Conservation (phyloP, 2,113 vertebrate species). For the Archilochus colubris region DNA sequence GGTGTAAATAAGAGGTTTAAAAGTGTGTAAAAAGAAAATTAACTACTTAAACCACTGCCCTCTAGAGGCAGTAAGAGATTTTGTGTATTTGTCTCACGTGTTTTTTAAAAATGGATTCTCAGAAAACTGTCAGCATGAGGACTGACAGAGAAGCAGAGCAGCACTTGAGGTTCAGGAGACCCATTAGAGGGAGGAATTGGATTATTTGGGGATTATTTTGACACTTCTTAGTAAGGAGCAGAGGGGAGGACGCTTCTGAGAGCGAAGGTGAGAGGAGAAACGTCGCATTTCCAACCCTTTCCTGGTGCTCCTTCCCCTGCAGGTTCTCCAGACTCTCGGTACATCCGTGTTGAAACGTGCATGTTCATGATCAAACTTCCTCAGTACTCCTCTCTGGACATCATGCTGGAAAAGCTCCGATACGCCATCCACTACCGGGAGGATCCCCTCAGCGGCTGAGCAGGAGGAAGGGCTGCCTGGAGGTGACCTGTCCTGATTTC, state of each 20-base stretch:
- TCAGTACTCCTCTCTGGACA: constrained; percentile 94
- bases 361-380: constrained; percentile 99
- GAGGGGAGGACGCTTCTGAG: not conserved
- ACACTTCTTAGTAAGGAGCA: rapidly evolving
- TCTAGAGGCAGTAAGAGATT: not conserved
- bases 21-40: not conserved
- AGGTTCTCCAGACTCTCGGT: constrained; percentile 93
- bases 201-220: not conserved
- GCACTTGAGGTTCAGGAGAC: rapidly evolving
- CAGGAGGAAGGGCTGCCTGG: not conserved
- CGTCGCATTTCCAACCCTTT: rapidly evolving
- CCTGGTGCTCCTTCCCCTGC: not conserved
- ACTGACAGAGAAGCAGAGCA: not conserved
- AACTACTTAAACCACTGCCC: not conserved
- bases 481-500: not conserved
- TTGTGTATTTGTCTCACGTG: rapidly evolving
- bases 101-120: not conserved
- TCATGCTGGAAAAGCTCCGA: constrained; percentile 95
- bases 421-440: constrained; percentile 98
- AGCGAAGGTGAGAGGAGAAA: rapidly evolving
- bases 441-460: constrained; percentile 96
- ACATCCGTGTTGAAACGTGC: constrained; percentile 97
- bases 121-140: rapidly evolving
- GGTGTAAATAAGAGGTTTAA: not conserved
- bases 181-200: rapidly evolving